phyloP scores from a whole-genome alignment of 2,113 vertebrate species.

The Tiliqua scincoides region DNA sequence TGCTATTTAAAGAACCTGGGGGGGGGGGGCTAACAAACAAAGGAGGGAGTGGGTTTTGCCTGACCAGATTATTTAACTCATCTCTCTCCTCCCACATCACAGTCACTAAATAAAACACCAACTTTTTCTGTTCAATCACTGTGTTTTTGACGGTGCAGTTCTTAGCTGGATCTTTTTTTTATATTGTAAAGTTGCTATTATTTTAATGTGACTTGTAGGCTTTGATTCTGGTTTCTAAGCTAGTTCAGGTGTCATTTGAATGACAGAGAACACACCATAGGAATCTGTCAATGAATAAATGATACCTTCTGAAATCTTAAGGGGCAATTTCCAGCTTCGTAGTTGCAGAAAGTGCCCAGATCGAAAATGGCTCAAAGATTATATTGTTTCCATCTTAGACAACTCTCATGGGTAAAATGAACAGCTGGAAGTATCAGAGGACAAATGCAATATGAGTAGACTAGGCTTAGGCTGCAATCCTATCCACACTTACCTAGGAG shows the following conservation, averaged over 20 bases:
- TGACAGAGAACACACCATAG: neutral
- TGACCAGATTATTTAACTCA: no score
- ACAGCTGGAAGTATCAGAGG: slow-evolving; percentile 7
- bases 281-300: slow-evolving; percentile 2
- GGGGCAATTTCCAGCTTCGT: neutral
- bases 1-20: no score
- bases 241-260: neutral
- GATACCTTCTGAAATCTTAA: neutral
- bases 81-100: no score
- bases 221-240: neutral
- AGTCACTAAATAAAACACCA: no score
- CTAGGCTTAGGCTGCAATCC: neutral
- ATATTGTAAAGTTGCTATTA: neutral
- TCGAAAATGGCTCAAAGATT: neutral
- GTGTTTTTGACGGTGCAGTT: neutral
- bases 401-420: slow-evolving; percentile 19
- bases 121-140: no score
- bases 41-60: no score
- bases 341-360: neutral
- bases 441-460: slow-evolving; percentile 4
- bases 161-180: neutral
- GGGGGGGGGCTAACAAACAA: no score
- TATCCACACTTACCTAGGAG: no score
- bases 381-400: neutral
- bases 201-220: neutral